Conservation (phyloP, 2,113 vertebrate genomes). For the Pomatostomus ruficeps region DNA sequence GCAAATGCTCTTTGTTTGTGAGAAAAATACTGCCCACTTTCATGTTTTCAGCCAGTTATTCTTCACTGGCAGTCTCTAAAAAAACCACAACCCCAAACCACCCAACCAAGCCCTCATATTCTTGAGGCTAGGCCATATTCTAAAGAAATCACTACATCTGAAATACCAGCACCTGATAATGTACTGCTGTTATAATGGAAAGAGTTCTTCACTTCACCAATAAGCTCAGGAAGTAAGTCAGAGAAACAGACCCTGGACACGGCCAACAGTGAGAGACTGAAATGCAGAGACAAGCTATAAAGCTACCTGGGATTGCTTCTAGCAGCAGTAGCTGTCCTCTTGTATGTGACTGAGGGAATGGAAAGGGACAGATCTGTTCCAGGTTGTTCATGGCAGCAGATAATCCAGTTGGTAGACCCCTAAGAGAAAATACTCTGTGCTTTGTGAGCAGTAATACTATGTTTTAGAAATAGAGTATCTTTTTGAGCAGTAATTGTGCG, state of each 20-base stretch:
- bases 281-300: not conserved
- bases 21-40: not conserved
- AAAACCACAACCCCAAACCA: not conserved
- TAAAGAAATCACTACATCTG: not conserved
- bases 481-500: not conserved
- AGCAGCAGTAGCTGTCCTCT: not conserved
- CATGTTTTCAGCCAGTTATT: not conserved
- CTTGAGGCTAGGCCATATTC: not conserved
- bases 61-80: not conserved
- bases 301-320: not conserved
- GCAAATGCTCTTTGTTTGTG: not conserved
- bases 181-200: not conserved
- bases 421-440: not conserved
- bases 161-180: not conserved
- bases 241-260: not conserved
- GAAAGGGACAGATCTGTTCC: not conserved
- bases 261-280: not conserved
- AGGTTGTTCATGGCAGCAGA: not conserved
- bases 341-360: not conserved
- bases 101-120: not conserved
- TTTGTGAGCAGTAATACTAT: not conserved
- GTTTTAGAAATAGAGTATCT: not conserved
- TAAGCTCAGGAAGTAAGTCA: not conserved
- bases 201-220: not conserved
- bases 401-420: not conserved